phyloP scores from a whole-genome alignment of 1,140 invertebrate species.

The Drosophila teissieri region DNA sequence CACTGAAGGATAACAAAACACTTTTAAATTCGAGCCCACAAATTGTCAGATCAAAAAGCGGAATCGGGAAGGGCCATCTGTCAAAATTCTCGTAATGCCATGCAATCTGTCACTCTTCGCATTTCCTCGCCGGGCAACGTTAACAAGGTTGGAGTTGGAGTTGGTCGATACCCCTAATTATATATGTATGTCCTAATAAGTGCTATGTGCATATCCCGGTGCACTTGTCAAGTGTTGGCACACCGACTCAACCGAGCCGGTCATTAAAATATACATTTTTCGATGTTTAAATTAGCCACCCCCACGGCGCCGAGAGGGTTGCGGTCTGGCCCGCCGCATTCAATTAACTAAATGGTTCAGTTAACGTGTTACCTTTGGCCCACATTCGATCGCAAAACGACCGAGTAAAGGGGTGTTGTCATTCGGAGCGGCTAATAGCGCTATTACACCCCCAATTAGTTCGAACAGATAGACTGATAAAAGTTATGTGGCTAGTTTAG shows the following conservation, averaged over 20 bases:
- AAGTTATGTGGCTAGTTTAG: background rate
- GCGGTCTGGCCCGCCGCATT: slow-evolving; percentile 28
- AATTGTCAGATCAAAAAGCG: slow-evolving; percentile 82
- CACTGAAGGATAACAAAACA: slow-evolving; percentile 75
- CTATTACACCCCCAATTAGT: slow-evolving; percentile 80
- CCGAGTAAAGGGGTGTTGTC: slow-evolving; percentile 46
- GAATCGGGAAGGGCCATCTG: slow-evolving; percentile 78
- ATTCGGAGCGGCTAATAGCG: slow-evolving; percentile 57
- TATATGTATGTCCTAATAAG: slow-evolving; percentile 56
- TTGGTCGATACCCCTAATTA: slow-evolving; percentile 52
- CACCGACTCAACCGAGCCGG: slow-evolving; percentile 48
- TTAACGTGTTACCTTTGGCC: slow-evolving; percentile 74
- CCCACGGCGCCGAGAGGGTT: slow-evolving; percentile 48
- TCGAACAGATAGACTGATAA: slow-evolving; percentile 27
- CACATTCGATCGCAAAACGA: slow-evolving; percentile 50
- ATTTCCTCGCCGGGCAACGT: slow-evolving; percentile 29
- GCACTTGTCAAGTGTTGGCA: slow-evolving; percentile 80
- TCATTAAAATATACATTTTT: slow-evolving; percentile 76
- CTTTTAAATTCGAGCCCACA: slow-evolving; percentile 69
- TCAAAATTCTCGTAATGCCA: slow-evolving; percentile 80
- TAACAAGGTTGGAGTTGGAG: slow-evolving; percentile 33
- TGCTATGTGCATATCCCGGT: slow-evolving; percentile 54
- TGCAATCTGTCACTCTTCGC: slow-evolving; percentile 63
- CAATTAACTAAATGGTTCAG: slow-evolving; percentile 57
- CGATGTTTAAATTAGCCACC: slow-evolving; percentile 46